phyloP scores from a whole-genome alignment of 2,888 invertebrate species.

The Daptonema setosum region DNA sequence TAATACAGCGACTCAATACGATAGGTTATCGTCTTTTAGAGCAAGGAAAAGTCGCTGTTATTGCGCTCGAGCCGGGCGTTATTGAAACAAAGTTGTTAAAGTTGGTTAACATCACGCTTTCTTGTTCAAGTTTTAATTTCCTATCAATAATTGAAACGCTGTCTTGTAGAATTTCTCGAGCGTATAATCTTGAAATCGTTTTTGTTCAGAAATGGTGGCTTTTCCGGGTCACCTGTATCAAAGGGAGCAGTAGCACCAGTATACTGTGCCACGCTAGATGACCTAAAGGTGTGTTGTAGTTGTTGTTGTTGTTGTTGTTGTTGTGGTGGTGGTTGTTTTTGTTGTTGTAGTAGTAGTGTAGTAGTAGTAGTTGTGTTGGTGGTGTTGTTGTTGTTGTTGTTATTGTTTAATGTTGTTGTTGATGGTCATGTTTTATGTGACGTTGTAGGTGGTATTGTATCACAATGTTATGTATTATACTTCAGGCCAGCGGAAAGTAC shows the following conservation, averaged over 20 bases:
- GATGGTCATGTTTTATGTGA: background rate
- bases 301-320: too few relatives aligned
- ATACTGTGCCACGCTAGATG: background rate
- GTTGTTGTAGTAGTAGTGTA: too few relatives aligned
- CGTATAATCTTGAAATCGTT: background rate
- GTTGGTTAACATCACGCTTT: too few relatives aligned
- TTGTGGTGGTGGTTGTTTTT: too few relatives aligned
- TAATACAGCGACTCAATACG: too few relatives aligned
- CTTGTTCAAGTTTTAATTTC: too few relatives aligned
- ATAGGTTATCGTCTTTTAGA: too few relatives aligned
- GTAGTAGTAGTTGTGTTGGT: too few relatives aligned
- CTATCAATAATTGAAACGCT: too few relatives aligned
- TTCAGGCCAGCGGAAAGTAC: conserved; percentile 3
- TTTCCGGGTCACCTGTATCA: conserved; percentile 3
- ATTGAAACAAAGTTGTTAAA: conserved; percentile 6
- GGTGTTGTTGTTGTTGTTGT: too few relatives aligned
- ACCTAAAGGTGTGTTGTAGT: background rate
- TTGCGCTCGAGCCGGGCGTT: conserved; percentile 7
- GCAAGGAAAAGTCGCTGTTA: background rate
- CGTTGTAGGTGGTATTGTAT: background rate
- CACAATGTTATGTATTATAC: background rate
- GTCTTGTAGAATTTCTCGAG: background rate
- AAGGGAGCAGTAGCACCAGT: background rate
- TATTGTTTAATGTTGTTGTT: too few relatives aligned
- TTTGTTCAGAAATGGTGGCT: conserved; percentile 2